Conservation (phyloP, 2,113 vertebrate species). For the Tichodroma muraria region DNA sequence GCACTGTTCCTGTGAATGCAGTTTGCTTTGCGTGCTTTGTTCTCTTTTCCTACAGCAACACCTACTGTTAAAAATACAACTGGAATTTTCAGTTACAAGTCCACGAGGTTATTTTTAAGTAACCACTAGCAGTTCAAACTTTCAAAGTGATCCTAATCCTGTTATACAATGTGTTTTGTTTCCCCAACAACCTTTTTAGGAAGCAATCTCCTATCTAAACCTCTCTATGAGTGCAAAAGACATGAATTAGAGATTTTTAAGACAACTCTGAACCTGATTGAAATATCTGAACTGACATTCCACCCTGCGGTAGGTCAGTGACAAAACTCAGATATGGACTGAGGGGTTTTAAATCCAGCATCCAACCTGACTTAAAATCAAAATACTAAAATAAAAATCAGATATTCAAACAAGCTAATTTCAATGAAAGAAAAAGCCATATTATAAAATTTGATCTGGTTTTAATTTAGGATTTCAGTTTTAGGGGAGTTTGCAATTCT, state of each 20-base stretch:
- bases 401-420: neutral
- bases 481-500: neutral
- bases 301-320: neutral
- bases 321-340: neutral
- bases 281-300: conserved; percentile 3
- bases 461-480: neutral
- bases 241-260: conserved; percentile 8
- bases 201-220: neutral
- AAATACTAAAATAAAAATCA: neutral
- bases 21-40: neutral
- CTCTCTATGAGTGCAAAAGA: neutral
- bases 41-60: conserved; percentile 47
- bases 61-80: conserved; percentile 51
- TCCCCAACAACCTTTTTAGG: neutral
- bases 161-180: conserved; percentile 46
- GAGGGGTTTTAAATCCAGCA: neutral
- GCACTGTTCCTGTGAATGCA: neutral
- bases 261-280: neutral
- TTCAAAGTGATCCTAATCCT: conserved; percentile 36
- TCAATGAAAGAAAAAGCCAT: neutral
- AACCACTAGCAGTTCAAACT: neutral
- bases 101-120: conserved; percentile 14
- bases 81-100: neutral
- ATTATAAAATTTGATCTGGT: neutral
- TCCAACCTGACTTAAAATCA: neutral